Conservation (phyloP, 2,797 vertebrate species). For the Tragelaphus oryx region DNA sequence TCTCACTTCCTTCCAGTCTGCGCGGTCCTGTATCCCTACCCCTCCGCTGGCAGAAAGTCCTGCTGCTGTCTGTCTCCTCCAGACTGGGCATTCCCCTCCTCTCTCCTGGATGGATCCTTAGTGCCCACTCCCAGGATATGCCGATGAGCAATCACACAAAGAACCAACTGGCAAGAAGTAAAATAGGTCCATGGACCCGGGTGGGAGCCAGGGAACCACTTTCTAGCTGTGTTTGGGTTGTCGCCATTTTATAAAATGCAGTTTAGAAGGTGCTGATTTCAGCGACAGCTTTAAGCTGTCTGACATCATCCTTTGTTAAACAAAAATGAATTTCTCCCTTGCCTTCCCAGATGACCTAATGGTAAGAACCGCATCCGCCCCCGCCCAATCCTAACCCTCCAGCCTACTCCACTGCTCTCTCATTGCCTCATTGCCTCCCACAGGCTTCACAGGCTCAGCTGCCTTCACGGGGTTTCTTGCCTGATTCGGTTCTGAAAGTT, state of each 20-base stretch:
- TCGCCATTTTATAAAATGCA: fast-evolving
- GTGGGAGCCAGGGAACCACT: neutral
- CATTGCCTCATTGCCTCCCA: no score
- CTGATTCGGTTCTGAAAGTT: neutral
- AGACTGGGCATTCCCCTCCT: fast-evolving
- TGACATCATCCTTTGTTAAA: neutral
- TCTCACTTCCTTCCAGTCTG: fast-evolving
- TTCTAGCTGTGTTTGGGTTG: neutral
- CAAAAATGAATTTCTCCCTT: neutral
- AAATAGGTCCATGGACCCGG: neutral
- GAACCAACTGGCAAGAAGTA: neutral
- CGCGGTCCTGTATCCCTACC: fast-evolving
- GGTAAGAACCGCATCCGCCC: neutral
- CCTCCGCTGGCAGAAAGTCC: neutral
- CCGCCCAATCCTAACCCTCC: neutral
- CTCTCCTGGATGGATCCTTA: neutral
- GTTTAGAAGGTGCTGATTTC: neutral
- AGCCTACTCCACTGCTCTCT: fast-evolving
- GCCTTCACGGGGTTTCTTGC: no score
- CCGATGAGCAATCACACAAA: neutral
- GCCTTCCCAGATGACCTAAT: neutral
- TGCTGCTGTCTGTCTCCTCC: neutral
- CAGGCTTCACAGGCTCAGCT: fast-evolving
- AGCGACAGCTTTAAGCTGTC: neutral
- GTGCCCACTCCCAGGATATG: no score